These are phyloP conservation scores for Arge pagana DNA, from an alignment of 2,888 invertebrate species.

Conservation along the genomic window DNA sequence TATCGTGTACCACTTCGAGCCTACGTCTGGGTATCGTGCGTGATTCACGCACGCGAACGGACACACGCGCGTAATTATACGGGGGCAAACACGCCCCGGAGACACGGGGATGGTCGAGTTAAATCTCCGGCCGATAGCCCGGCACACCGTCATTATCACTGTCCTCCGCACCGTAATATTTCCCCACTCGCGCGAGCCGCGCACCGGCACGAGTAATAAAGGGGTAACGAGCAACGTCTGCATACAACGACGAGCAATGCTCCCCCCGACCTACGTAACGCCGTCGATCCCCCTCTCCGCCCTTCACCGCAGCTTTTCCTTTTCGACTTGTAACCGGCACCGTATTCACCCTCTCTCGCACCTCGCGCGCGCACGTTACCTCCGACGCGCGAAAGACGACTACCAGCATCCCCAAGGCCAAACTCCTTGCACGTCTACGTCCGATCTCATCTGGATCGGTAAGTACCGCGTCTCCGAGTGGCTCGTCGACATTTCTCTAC, in stretches of 20 bases:
- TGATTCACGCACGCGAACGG: slow-evolving; percentile 9
- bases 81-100: slow-evolving; percentile 15
- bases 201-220: neutral
- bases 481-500: no score
- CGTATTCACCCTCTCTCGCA: no score
- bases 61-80: neutral
- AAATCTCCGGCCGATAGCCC: neutral
- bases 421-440: no score
- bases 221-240: neutral
- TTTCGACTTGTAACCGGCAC: no score
- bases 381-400: no score
- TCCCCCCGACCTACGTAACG: slow-evolving; percentile 12
- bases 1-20: slow-evolving; percentile 32
- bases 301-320: no score
- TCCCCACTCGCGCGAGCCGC: neutral
- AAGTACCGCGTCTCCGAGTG: no score
- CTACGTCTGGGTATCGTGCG: slow-evolving; percentile 9
- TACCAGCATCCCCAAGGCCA: no score
- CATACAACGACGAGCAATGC: neutral
- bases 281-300: no score
- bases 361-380: no score
- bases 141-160: neutral
- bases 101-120: slow-evolving; percentile 17
- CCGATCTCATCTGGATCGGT: no score
- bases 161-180: neutral